These are phyloP conservation scores for Troides oblongomaculatus DNA, from an alignment of 2,888 invertebrate species.

Conservation along the genomic window DNA sequence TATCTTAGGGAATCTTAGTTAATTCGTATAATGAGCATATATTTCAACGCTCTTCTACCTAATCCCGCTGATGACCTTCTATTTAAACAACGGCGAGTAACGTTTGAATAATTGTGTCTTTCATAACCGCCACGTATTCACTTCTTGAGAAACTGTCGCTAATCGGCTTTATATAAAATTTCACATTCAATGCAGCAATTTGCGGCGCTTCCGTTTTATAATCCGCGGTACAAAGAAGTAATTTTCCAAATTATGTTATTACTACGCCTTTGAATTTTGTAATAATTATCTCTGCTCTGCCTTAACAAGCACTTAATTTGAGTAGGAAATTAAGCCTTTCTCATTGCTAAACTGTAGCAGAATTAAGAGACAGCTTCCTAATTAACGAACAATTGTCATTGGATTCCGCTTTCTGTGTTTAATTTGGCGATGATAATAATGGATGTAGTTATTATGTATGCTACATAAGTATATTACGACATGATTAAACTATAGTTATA, in stretches of 20 bases:
- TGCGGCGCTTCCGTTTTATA: constrained; percentile 67
- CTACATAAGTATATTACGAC: background rate
- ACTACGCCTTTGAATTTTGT: constrained; percentile 68
- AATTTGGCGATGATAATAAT: background rate
- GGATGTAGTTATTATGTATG: background rate
- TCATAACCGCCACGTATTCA: constrained; percentile 42
- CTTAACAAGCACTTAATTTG: constrained; percentile 72
- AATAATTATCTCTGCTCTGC: constrained; percentile 71
- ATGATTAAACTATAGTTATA: no score
- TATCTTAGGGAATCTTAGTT: constrained; percentile 65
- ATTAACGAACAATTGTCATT: constrained; percentile 36
- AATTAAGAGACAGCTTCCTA: constrained; percentile 46
- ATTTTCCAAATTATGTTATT: constrained; percentile 73
- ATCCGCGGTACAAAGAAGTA: constrained; percentile 63
- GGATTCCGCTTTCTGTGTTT: constrained; percentile 22
- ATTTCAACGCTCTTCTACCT: constrained; percentile 51
- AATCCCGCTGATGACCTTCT: constrained; percentile 19
- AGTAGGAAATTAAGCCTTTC: constrained; percentile 59
- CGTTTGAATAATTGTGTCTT: background rate
- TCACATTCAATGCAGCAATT: constrained; percentile 71
- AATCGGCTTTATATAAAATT: constrained; percentile 70
- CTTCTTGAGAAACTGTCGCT: constrained; percentile 58
- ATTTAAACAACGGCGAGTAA: constrained; percentile 6
- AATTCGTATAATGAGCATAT: constrained; percentile 68
- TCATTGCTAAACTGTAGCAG: constrained; percentile 55